Conservation (phyloP, 2,113 vertebrate species). For the Bufo gargarizans region DNA sequence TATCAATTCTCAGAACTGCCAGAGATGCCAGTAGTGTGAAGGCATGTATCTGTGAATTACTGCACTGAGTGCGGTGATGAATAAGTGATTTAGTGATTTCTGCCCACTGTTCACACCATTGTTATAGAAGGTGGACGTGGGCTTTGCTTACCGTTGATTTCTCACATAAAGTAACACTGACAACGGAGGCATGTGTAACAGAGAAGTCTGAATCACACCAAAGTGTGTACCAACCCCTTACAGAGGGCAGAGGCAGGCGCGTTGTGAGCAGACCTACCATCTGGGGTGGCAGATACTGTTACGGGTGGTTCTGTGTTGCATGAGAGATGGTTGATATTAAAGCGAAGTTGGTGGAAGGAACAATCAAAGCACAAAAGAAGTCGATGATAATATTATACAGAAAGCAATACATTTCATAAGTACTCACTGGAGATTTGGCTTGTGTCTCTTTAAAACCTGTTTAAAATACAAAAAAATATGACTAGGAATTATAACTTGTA, state of each 20-base stretch:
- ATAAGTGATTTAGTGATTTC: background rate
- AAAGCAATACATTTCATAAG: background rate
- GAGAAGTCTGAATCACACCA: background rate
- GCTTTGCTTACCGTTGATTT: background rate
- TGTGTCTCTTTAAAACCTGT: conserved; percentile 39
- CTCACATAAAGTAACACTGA: background rate
- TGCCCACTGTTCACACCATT: conserved; percentile 27
- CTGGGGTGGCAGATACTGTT: background rate
- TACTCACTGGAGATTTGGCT: conserved; percentile 51
- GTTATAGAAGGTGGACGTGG: background rate
- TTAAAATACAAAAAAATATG: background rate
- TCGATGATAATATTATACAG: background rate
- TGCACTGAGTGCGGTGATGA: background rate
- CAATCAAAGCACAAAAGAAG: background rate
- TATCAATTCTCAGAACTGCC: background rate
- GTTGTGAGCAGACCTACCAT: background rate
- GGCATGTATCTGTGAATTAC: background rate
- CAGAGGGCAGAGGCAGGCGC: background rate
- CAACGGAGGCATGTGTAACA: background rate
- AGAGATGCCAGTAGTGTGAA: background rate
- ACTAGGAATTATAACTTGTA: background rate
- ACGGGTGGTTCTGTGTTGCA: background rate
- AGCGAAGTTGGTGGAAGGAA: background rate
- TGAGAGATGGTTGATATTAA: too few relatives aligned
- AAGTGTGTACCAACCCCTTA: background rate